Conservation (phyloP, 2,888 invertebrate genomes). For the Holacanthella duospinosa region DNA sequence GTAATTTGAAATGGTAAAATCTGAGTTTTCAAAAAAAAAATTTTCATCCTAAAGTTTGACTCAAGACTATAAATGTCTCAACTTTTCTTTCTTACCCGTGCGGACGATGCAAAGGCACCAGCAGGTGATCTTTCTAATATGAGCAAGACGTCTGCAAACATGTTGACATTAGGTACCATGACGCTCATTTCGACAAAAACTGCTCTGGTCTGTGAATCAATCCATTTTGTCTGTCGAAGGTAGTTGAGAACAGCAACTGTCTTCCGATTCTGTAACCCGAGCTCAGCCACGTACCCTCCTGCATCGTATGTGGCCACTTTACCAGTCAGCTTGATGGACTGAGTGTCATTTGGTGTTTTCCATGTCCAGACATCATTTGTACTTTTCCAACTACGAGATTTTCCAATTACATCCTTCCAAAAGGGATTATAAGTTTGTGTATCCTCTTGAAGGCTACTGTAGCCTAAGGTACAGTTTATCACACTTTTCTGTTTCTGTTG, state of each 20-base stretch:
- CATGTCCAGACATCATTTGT: slow-evolving; percentile 27
- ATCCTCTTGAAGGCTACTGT: slow-evolving; percentile 14
- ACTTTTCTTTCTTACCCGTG: slow-evolving; percentile 11
- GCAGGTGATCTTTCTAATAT: slow-evolving; percentile 20
- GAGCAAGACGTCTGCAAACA: slow-evolving; percentile 22
- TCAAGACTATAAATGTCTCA: no score
- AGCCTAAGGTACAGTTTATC: slow-evolving; percentile 8
- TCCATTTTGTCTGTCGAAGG: slow-evolving; percentile 17
- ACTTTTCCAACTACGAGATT: not conserved
- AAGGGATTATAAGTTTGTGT: slow-evolving; percentile 12
- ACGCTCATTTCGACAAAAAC: slow-evolving; percentile 24
- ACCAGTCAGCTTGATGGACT: slow-evolving; percentile 13
- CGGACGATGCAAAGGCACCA: slow-evolving; percentile 12
- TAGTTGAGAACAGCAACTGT: slow-evolving; percentile 16
- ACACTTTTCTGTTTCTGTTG: not conserved
- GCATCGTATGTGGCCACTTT: slow-evolving; percentile 20
- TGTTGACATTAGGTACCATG: slow-evolving; percentile 22
- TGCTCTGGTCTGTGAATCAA: slow-evolving; percentile 23
- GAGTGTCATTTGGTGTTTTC: not conserved
- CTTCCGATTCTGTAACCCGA: slow-evolving; percentile 17
- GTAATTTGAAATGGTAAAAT: slow-evolving; percentile 17
- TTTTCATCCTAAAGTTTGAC: not conserved
- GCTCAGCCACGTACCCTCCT: slow-evolving; percentile 24
- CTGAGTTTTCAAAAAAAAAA: slow-evolving; percentile 5
- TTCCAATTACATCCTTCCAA: slow-evolving; percentile 11